Percentiles rank a stretch among this genome's conserved stretches.
Evolutionary conservation across 2,113 vertebrate species (phyloP).

Genomic region (Dasyurus viverrinus): DNA sequence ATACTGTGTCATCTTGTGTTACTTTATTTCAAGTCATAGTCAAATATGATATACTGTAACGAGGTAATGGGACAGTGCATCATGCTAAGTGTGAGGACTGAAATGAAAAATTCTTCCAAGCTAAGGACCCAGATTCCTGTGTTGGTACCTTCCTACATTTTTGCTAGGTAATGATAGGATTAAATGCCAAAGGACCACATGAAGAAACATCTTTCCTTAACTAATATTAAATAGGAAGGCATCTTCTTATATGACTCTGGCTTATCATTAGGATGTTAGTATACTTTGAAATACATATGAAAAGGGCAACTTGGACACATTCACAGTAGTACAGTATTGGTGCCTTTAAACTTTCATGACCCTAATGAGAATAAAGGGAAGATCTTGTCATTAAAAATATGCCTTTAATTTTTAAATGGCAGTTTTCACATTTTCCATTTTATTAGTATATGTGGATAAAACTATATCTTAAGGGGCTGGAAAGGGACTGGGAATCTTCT

Average conservation of each 20-base stretch:
- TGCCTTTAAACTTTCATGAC: not conserved
- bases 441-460: slow-evolving; percentile 48
- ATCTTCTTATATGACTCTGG: not conserved
- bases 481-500: not conserved
- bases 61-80: not conserved
- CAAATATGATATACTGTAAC: not conserved
- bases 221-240: slow-evolving; percentile 15
- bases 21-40: not conserved
- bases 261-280: not conserved
- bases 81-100: not conserved
- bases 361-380: accelerated
- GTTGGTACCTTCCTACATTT: not conserved
- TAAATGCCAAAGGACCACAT: not conserved
- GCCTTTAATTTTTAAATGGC: not conserved
- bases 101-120: not conserved
- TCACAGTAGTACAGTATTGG: not conserved
- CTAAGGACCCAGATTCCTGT: not conserved
- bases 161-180: not conserved
- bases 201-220: not conserved
- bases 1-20: not conserved
- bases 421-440: slow-evolving; percentile 29
- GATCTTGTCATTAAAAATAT: not conserved
- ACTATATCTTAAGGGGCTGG: not conserved
- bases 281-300: not conserved
- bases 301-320: not conserved